Percentiles rank a stretch among this genome's conserved stretches.
Evolutionary conservation across 37 sponge, comb jelly and placozoan species (phyloP).

Genomic region (Theonella swinhoei): DNA sequence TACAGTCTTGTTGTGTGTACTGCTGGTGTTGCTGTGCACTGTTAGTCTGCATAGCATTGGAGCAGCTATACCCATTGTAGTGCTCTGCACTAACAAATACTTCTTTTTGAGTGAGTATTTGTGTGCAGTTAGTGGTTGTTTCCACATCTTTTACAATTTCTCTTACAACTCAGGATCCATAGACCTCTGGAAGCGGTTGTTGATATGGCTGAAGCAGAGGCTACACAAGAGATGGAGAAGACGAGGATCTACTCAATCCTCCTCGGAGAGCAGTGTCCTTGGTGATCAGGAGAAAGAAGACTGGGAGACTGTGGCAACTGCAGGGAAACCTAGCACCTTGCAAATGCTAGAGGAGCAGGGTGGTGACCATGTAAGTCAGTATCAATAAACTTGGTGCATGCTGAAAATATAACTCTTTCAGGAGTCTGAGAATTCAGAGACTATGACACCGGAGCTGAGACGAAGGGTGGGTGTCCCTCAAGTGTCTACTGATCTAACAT

Average conservation of each 20-base stretch:
- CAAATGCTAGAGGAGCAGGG: background rate
- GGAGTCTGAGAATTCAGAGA: background rate
- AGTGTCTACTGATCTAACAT: no score
- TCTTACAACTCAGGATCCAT: constrained; percentile 15
- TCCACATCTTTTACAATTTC: background rate
- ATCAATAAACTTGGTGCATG: background rate
- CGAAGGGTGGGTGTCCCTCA: background rate
- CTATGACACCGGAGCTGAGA: background rate
- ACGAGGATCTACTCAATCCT: background rate
- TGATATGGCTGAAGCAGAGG: background rate
- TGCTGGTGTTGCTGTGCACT: constrained; percentile 23
- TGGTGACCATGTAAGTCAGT: background rate
- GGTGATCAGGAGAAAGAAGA: background rate
- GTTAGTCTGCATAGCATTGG: constrained; percentile 14
- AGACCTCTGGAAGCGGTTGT: constrained; percentile 10
- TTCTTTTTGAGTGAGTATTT: constrained; percentile 24
- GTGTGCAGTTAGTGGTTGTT: background rate
- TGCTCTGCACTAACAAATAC: constrained; percentile 41
- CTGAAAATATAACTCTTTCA: background rate
- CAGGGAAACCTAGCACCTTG: background rate
- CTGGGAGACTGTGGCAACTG: background rate
- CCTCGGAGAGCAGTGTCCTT: background rate
- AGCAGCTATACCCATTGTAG: constrained; percentile 13
- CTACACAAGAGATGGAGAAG: background rate
- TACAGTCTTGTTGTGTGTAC: constrained; percentile 25